Base-by-base conservation (phyloP, 2,797 vertebrate genomes). In the Oryzias sinensis region DNA sequence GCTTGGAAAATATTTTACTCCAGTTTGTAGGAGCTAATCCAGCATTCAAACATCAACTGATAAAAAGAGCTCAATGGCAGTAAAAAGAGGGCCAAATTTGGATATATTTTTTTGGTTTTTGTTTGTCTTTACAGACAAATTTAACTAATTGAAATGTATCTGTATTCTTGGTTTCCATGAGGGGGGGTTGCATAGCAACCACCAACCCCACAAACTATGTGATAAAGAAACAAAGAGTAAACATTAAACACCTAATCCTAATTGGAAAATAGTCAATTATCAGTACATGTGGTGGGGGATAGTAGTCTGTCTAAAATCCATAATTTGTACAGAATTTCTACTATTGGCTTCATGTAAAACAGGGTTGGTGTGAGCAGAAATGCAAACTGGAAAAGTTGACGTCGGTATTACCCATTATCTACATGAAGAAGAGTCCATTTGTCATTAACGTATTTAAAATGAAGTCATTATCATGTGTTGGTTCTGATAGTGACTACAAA, bases 151-250 rank as follows among this genome's bases (percentile, higher is more conserved):
- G 22, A 56, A 67, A 47, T 13, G 3, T 66, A 65, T 59, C 45
- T 76, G 60, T 53, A 78, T 33, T 69, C 64, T 49, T 65, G 60
- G 48, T 45, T 64, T 73, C 65, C 52, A 53, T 54, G 68, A 71
- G 75, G 75, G 76, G 65, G 61, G 56, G 66, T 72, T 84, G 76
- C 83, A 81, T 76, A 77, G 86, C 81, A 87, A 79, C 81, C 76
- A 67, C 76, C 77, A 75, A 78, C 71, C 79, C 53, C 40, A 6
- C 40, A 62, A 65, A 62, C 74, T 75, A 77, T 48, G 55, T 22
- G 25, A 75, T 58, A 59, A 70, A 56, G 60, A 57, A 42, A 72
- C 24, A 70, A 70, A 55, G 9, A 37, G 49, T 20, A 58, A 60
- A 67, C 48, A 46, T 33, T 13, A 70, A 29, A 65, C 27, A 27